Conservation (phyloP, 2,888 invertebrate genomes). For the Prionchulus punctatus region DNA sequence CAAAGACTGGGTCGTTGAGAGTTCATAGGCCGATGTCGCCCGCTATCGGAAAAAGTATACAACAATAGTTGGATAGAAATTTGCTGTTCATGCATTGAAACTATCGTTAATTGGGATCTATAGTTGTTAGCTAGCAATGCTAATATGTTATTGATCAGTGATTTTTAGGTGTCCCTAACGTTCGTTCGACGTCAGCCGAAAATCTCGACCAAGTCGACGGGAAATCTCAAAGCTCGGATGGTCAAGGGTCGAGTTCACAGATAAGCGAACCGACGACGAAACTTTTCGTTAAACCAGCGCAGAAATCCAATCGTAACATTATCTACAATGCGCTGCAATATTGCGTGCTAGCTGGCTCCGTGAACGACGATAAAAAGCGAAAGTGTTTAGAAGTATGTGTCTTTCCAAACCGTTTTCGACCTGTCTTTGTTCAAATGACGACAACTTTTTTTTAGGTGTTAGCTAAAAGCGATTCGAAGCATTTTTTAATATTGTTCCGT, state of each 20-base stretch:
- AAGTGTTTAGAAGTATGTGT: constrained; percentile 59
- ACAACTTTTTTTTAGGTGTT: constrained; percentile 51
- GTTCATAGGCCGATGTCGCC: too few species aligned
- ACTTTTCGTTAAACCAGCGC: constrained; percentile 87
- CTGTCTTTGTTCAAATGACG: too few species aligned
- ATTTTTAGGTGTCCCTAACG: too few species aligned
- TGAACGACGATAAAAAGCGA: constrained; percentile 79
- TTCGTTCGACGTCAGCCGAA: too few species aligned
- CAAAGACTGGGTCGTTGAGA: too few species aligned
- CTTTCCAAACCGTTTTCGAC: too few species aligned
- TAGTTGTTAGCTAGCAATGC: too few species aligned
- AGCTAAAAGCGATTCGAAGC: constrained; percentile 82
- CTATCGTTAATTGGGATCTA: too few species aligned
- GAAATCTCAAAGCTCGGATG: background rate
- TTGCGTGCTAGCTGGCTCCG: constrained; percentile 93
- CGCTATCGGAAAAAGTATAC: too few species aligned
- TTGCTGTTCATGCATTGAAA: too few species aligned
- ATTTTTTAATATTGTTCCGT: constrained; percentile 90
- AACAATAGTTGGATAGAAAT: too few species aligned
- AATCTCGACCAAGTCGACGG: background rate
- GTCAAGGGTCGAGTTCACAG: background rate
- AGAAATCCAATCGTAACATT: constrained; percentile 90
- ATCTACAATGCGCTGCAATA: constrained; percentile 95
- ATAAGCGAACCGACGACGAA: constrained; percentile 36
- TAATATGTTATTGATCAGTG: too few species aligned